phyloP scores from a whole-genome alignment of 2,888 invertebrate species.

The Drosophila mimica region DNA sequence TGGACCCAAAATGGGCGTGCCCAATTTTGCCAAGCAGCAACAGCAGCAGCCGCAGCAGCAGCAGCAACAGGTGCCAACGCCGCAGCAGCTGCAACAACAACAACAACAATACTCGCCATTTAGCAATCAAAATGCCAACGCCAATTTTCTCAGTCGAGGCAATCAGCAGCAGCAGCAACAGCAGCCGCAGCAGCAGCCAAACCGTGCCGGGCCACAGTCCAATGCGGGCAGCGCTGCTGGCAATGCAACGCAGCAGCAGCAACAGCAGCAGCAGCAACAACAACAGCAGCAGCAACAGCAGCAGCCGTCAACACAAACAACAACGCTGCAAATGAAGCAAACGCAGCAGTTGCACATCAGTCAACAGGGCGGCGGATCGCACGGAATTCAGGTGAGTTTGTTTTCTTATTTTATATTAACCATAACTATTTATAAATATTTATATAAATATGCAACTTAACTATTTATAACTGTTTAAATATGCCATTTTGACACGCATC shows the following conservation, averaged over 20 bases:
- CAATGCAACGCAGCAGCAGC: constrained; percentile 69
- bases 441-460: not conserved
- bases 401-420: not conserved
- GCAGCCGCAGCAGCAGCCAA: constrained; percentile 62
- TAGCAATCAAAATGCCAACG: constrained; percentile 84
- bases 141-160: constrained; percentile 82
- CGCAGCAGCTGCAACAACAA: constrained; percentile 71
- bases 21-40: constrained; percentile 24
- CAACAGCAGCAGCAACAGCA: constrained; percentile 68
- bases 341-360: constrained; percentile 94
- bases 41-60: constrained; percentile 77
- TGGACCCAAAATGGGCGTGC: constrained; percentile 82
- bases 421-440: not conserved
- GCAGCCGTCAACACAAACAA: constrained; percentile 83
- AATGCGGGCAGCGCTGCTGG: constrained; percentile 76
- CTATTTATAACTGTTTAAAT: constrained; percentile 59
- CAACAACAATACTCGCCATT: constrained; percentile 89
- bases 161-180: constrained; percentile 60
- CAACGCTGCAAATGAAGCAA: constrained; percentile 93
- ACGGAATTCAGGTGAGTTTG: constrained; percentile 91
- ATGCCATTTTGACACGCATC: constrained; percentile 77
- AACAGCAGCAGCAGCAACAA: constrained; percentile 61
- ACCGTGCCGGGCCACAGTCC: constrained; percentile 60
- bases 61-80: constrained; percentile 79
- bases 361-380: constrained; percentile 91